Evolutionary conservation across 2,888 invertebrate species (phyloP), one percentile per base, ranked within the genome.

Genomic region (Melanargia galathea): DNA sequence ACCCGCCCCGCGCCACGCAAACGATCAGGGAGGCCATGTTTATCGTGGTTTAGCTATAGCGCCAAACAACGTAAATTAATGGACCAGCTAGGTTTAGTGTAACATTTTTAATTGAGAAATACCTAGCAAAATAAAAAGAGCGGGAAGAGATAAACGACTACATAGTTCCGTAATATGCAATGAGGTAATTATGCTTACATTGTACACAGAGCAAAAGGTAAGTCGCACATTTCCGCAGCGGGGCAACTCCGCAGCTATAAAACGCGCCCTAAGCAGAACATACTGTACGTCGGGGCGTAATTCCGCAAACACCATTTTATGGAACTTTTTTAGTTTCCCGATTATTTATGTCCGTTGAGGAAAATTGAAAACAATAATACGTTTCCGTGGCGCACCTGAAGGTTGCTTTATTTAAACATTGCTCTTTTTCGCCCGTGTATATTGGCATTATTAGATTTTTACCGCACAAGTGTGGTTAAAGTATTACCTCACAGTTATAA

Each of bases 241-340:
- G 64, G 56, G 35, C n/a, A 64, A 73, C 68, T 68, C 70, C 66
- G 62, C 58, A 49, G 64, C 63, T 66, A 67, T 66, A 64, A 70
- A 71, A 70, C 68, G 63, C 56, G 64, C 62, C 65, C 69, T 75
- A 73, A 75, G 69, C 68, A 70, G 71, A 75, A 76, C 70, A 56
- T 70, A 75, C 69, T 68, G 68, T 66, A 70, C 75, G 70, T 69
- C 66, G 63, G 76, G 75, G 70, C 63, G 75, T 71, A 70, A 66
- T 70, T 71, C 57, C 57, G 62, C 59, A 24, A 26, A 38, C 48
- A 3, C 58, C 58, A 40, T 58, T 58, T 62, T 45, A 46, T 51
- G 51, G 62, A 59, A 68, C 62, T 67, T 68, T 59, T 64, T 55
- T 52, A 54, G 49, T 65, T 66, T n/a, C 45, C 51, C 35, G 40